Conservation (phyloP, 2,797 vertebrate species). For the Phylloscopus collybita region DNA sequence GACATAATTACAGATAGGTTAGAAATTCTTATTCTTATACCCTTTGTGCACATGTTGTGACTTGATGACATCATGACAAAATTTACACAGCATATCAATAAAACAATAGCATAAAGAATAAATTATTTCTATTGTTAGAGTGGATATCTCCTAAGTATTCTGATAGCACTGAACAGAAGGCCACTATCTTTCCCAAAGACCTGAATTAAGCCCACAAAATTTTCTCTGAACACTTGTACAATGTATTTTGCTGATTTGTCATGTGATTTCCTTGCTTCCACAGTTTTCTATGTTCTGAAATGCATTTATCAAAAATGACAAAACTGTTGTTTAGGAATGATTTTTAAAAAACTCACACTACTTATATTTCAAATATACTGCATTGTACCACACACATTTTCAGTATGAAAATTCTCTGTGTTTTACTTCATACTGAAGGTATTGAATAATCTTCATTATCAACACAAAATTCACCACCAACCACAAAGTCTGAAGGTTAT, state of each 20-base stretch:
- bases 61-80: neutral
- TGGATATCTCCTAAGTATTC: neutral
- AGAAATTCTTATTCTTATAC: neutral
- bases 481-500: neutral
- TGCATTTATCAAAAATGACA: neutral
- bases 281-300: neutral
- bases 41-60: neutral
- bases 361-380: neutral
- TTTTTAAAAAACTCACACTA: neutral
- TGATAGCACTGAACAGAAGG: neutral
- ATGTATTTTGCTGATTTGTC: neutral
- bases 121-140: neutral
- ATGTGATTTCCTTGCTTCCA: neutral
- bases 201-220: neutral
- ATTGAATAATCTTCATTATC: neutral
- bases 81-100: neutral
- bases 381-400: neutral
- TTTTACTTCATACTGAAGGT: neutral
- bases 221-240: neutral
- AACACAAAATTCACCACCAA: neutral
- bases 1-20: neutral
- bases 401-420: neutral
- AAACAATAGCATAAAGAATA: neutral
- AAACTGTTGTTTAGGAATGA: neutral
- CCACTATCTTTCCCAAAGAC: neutral